Conservation (phyloP, 2,888 invertebrate genomes). For the Macropis europaea region DNA sequence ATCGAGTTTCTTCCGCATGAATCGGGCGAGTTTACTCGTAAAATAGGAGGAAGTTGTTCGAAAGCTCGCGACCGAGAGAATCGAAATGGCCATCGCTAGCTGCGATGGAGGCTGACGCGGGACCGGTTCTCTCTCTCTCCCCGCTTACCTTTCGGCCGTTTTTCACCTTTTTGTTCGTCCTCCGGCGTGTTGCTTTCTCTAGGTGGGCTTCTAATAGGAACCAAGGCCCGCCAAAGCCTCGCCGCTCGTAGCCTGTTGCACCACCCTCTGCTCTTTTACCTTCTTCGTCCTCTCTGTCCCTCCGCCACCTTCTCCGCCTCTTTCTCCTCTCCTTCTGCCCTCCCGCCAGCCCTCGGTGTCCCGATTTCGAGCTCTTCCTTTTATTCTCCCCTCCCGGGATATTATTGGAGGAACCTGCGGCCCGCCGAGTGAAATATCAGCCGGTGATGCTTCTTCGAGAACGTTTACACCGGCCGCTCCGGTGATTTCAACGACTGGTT, state of each 20-base stretch:
- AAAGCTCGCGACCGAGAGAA: slow-evolving; percentile 23
- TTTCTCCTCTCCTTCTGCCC: not conserved
- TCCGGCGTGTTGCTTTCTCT: slow-evolving; percentile 61
- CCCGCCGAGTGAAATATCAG: not conserved
- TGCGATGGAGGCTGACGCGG: slow-evolving; percentile 32
- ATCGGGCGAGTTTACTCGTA: no score
- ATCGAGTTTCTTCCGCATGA: no score
- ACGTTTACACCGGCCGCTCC: not conserved
- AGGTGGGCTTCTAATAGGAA: slow-evolving; percentile 61
- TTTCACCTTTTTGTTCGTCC: slow-evolving; percentile 53
- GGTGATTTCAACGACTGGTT: not conserved
- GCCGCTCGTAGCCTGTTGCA: slow-evolving; percentile 52
- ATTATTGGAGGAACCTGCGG: not conserved
- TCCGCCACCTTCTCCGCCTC: not conserved
- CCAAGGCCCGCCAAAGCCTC: slow-evolving; percentile 56
- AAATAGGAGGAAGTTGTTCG: not conserved
- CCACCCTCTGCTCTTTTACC: slow-evolving; percentile 35
- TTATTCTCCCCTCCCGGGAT: not conserved
- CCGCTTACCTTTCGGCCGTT: slow-evolving; percentile 34
- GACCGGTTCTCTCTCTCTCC: slow-evolving; percentile 64
- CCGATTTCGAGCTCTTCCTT: slow-evolving; percentile 33
- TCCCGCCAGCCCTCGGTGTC: slow-evolving; percentile 5
- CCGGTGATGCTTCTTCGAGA: not conserved
- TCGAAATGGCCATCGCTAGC: slow-evolving; percentile 19
- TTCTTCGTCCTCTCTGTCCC: slow-evolving; percentile 32